Evolutionary conservation across 2,797 vertebrate species (phyloP).

Genomic region (Cercopithecus neglectus): DNA sequence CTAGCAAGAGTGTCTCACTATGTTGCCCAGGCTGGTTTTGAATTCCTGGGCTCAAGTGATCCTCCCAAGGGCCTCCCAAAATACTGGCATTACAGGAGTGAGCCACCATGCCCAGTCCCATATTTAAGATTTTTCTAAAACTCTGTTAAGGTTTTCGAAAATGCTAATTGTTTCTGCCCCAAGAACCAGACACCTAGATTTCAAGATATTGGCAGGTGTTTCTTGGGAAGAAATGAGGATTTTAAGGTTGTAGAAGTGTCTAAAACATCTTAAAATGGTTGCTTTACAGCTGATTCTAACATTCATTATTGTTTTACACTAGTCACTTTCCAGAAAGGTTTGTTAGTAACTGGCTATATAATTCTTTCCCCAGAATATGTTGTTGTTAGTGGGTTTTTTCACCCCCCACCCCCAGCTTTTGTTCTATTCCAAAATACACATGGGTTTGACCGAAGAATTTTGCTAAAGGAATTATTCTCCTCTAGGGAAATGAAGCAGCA

Average conservation of each 20-base stretch:
- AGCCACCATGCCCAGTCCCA: not conserved
- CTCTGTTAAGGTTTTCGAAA: not conserved
- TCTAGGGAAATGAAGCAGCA: constrained; percentile 68
- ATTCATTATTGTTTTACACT: not conserved
- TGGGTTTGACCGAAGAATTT: constrained; percentile 70
- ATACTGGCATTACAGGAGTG: not conserved
- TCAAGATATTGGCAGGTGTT: not conserved
- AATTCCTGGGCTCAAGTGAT: not conserved
- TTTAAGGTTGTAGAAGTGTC: constrained; percentile 6
- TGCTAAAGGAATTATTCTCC: constrained; percentile 64
- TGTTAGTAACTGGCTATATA: constrained; percentile 30
- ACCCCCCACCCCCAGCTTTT: constrained; percentile 38
- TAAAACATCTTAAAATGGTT: not conserved
- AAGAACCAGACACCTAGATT: not conserved
- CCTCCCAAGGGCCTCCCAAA: not conserved
- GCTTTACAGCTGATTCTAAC: not conserved
- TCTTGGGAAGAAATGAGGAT: not conserved
- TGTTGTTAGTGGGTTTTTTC: not conserved
- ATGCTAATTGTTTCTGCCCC: not conserved
- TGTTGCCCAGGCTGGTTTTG: not conserved
- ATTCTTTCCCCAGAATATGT: constrained; percentile 1
- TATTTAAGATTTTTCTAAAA: not conserved
- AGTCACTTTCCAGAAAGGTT: constrained; percentile 48
- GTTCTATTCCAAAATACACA: constrained; percentile 71
- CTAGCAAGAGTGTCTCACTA: not conserved